A percentile compares a stretch with the other conserved stretches of the same genome.
phyloP scores from a whole-genome alignment of 2,797 vertebrate species.

The Tokudaia tokunoshimensis region DNA sequence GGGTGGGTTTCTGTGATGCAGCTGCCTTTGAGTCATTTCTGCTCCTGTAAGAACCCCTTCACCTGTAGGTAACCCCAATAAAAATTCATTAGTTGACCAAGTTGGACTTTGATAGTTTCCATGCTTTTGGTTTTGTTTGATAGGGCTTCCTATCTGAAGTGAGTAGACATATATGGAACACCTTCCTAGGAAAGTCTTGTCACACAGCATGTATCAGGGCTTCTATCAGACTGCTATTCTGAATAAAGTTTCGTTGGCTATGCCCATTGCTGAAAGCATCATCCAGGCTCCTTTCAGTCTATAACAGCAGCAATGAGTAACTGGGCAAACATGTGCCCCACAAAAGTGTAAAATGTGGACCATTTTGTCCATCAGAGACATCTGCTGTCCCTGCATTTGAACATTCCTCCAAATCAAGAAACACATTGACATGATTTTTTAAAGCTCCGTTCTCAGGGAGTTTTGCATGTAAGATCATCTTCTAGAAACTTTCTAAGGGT shows the following conservation, averaged over 20 bases:
- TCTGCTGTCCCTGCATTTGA: background rate
- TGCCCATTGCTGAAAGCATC: background rate
- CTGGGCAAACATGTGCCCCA: background rate
- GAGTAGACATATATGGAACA: background rate
- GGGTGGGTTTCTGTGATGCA: background rate
- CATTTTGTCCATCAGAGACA: background rate
- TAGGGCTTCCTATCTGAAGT: background rate
- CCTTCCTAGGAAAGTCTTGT: background rate
- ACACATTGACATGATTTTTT: background rate
- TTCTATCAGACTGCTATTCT: background rate
- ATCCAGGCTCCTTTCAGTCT: background rate
- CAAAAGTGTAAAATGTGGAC: background rate
- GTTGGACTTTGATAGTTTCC: background rate
- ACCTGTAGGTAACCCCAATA: background rate
- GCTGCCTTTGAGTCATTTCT: background rate
- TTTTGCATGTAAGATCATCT: background rate
- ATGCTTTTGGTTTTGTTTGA: background rate
- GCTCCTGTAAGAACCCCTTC: background rate
- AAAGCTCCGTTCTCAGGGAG: background rate
- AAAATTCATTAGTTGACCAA: background rate
- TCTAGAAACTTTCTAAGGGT: constrained; percentile 29
- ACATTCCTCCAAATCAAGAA: constrained; percentile 18
- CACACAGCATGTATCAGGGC: background rate
- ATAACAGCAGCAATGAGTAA: background rate
- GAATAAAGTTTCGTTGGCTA: background rate